A percentile compares a stretch with the other conserved stretches of the same genome.
These are phyloP conservation scores for Lepidostoma basale DNA, from an alignment of 1,140 invertebrate species.

Conservation along the genomic window DNA sequence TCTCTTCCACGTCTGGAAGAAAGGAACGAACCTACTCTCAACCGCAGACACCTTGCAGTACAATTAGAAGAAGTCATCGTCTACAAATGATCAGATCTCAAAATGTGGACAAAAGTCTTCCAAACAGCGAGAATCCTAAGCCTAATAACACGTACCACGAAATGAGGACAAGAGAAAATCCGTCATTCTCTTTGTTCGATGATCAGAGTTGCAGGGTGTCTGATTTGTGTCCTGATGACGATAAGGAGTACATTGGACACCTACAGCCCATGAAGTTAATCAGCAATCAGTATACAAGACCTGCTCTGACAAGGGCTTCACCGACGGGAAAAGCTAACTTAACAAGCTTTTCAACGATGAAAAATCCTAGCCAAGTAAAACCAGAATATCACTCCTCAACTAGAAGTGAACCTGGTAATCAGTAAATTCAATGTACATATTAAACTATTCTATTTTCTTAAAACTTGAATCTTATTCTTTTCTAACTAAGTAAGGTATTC, in stretches of 20 bases:
- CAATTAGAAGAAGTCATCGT: slow-evolving; percentile 51
- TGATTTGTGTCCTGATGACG: slow-evolving; percentile 29
- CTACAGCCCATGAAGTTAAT: slow-evolving; percentile 43
- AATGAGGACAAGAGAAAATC: slow-evolving; percentile 47
- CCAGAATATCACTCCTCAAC: slow-evolving; percentile 55
- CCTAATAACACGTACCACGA: slow-evolving; percentile 33
- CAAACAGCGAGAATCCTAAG: slow-evolving; percentile 3
- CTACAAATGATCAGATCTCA: slow-evolving; percentile 51
- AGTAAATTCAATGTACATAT: no score
- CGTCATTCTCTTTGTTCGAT: slow-evolving; percentile 47
- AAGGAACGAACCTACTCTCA: slow-evolving; percentile 44
- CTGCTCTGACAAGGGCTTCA: slow-evolving; percentile 51
- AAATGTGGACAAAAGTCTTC: slow-evolving; percentile 29
- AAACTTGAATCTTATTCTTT: no score
- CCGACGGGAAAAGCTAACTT: slow-evolving; percentile 38
- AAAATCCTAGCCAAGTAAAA: slow-evolving; percentile 45
- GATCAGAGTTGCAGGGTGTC: slow-evolving; percentile 21
- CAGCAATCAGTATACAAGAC: slow-evolving; percentile 43
- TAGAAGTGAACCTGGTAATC: slow-evolving; percentile 52
- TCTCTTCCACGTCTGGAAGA: background rate
- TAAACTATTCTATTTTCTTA: no score
- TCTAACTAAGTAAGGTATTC: no score
- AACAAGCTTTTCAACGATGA: slow-evolving; percentile 37
- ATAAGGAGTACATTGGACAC: slow-evolving; percentile 45
- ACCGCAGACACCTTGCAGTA: slow-evolving; percentile 46